Evolutionary conservation across 92 coral and sea anemone genomes (phyloP).

Genomic region (Phenganax subtilis): DNA sequence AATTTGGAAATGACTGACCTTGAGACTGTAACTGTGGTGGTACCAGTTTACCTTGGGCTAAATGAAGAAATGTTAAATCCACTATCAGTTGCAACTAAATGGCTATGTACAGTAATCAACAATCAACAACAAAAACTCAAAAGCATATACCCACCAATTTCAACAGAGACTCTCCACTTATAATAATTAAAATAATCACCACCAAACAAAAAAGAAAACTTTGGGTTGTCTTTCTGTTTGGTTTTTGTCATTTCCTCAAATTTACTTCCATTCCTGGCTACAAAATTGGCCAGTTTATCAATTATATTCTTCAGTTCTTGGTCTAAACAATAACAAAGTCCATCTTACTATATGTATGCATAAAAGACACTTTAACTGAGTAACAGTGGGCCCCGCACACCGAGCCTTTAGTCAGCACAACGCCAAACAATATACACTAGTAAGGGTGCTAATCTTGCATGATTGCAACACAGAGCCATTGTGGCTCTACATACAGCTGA

Average conservation of each 20-base stretch:
- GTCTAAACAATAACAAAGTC: conserved; percentile 42
- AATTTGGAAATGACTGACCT: conserved; percentile 41
- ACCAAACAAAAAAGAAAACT: conserved; percentile 82
- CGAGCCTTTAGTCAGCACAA: no score
- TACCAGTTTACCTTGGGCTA: conserved; percentile 31
- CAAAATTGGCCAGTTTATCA: conserved; percentile 97
- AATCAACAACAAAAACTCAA: not conserved
- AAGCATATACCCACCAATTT: conserved; percentile 67
- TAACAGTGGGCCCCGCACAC: not conserved
- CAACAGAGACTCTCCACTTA: conserved; percentile 92
- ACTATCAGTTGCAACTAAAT: not conserved
- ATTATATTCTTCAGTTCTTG: conserved; percentile 92
- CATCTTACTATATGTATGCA: not conserved
- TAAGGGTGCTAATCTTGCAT: no score
- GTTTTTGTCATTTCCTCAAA: conserved; percentile 98
- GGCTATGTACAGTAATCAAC: not conserved
- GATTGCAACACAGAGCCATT: no score
- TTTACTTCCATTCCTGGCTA: conserved; percentile 96
- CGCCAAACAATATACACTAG: no score
- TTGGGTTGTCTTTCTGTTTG: conserved; percentile 87
- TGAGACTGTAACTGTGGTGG: conserved; percentile 31
- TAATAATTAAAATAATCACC: conserved; percentile 83
- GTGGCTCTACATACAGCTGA: no score
- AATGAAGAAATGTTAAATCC: not conserved
- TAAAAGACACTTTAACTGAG: not conserved